phyloP scores from a whole-genome alignment of 2,888 invertebrate genomes.

The Dolichomitus sp. region DNA sequence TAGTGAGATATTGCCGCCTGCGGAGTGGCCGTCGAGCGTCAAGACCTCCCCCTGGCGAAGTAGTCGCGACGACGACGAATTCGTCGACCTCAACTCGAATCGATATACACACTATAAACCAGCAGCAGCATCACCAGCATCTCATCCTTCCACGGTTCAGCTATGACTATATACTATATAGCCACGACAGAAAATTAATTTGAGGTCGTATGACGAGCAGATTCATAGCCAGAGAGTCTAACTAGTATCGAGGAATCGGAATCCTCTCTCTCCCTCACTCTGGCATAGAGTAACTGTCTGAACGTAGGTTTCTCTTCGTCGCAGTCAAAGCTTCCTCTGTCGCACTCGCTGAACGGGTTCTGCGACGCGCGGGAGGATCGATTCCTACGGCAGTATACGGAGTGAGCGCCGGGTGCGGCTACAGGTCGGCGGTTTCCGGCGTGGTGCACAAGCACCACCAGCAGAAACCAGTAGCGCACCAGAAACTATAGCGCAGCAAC shows the following conservation, averaged over 20 bases:
- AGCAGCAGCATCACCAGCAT: neutral
- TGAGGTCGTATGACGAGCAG: conserved; percentile 8
- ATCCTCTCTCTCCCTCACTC: neutral
- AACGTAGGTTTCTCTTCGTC: conserved; percentile 4
- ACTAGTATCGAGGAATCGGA: conserved; percentile 31
- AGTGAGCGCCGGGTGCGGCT: conserved; percentile 54
- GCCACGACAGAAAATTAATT: conserved; percentile 29
- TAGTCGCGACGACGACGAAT: conserved; percentile 38
- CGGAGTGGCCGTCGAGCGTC: conserved; percentile 64
- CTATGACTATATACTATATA: neutral
- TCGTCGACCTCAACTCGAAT: conserved; percentile 62
- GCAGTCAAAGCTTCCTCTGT: conserved; percentile 15
- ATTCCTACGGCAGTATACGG: conserved; percentile 29
- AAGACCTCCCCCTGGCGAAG: conserved; percentile 37
- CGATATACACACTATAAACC: conserved; percentile 50
- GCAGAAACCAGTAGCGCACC: conserved; percentile 34
- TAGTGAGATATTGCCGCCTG: conserved; percentile 76
- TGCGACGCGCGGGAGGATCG: conserved; percentile 37
- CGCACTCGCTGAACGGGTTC: neutral
- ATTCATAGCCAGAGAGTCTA: conserved; percentile 16
- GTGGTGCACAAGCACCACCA: conserved; percentile 36
- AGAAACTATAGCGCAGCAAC: conserved; percentile 41
- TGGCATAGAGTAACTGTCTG: neutral
- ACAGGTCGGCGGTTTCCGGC: conserved; percentile 62
- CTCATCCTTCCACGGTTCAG: neutral